These are phyloP conservation scores for Sicus ferrugineus DNA, from an alignment of 2,888 invertebrate genomes.

Conservation along the genomic window DNA sequence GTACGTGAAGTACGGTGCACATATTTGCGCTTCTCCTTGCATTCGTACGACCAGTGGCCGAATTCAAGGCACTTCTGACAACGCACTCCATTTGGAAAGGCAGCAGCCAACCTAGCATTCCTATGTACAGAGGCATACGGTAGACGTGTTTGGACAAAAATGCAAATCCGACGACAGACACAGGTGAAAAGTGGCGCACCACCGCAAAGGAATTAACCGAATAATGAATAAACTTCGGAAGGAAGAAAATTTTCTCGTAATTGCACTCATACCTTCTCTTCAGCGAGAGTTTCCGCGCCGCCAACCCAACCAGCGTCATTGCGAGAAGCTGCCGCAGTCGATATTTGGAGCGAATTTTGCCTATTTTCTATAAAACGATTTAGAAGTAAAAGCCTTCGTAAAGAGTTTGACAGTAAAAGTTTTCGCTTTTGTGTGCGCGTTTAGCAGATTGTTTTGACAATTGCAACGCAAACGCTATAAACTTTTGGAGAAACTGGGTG, in stretches of 20 bases:
- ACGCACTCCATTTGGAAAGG: conserved; percentile 78
- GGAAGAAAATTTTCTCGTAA: background rate
- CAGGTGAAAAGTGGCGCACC: background rate
- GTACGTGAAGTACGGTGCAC: conserved; percentile 85
- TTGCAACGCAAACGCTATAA: background rate
- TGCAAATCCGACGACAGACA: background rate
- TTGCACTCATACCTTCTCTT: conserved; percentile 54
- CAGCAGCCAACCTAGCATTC: conserved; percentile 70
- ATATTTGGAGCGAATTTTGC: conserved; percentile 27
- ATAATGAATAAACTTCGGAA: background rate
- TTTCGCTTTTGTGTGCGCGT: background rate
- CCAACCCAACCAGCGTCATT: conserved; percentile 61
- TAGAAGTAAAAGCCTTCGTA: background rate
- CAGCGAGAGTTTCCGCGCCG: conserved; percentile 60
- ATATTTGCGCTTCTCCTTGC: conserved; percentile 85
- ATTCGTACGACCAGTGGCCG: conserved; percentile 96
- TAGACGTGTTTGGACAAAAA: background rate
- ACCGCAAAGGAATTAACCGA: conserved; percentile 4
- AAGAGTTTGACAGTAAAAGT: background rate
- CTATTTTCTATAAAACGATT: background rate
- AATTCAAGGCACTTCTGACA: conserved; percentile 93
- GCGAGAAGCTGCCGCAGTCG: conserved; percentile 32
- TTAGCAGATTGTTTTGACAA: background rate
- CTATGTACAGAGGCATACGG: conserved; percentile 59
- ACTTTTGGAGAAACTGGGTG: background rate